phyloP scores from a whole-genome alignment of 2,888 invertebrate species.

The Amitus sp. region DNA sequence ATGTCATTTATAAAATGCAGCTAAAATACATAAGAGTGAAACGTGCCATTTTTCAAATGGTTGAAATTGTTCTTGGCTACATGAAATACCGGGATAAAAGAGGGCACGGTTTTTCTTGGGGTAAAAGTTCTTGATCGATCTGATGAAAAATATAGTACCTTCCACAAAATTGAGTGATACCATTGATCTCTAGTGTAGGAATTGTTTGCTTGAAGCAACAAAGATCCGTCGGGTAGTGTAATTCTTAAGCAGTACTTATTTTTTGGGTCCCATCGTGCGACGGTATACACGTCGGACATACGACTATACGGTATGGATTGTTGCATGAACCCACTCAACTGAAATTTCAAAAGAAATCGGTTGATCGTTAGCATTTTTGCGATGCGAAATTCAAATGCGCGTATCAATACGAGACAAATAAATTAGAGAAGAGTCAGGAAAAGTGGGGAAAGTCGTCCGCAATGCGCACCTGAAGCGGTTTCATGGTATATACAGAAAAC shows the following conservation, averaged over 20 bases:
- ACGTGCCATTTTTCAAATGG: no score
- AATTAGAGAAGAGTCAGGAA: no score
- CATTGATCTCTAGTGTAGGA: slow-evolving; percentile 85
- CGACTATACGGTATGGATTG: slow-evolving; percentile 75
- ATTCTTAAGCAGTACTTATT: slow-evolving; percentile 83
- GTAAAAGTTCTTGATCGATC: no score
- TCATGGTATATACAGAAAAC: no score
- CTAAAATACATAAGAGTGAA: no score
- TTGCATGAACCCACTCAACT: slow-evolving; percentile 76
- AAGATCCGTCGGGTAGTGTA: slow-evolving; percentile 79
- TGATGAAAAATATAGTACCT: slow-evolving; percentile 67
- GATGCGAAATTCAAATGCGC: neutral
- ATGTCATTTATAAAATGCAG: no score
- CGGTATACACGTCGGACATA: slow-evolving; percentile 82
- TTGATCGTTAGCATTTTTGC: no score
- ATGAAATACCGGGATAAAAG: no score
- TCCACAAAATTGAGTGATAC: slow-evolving; percentile 83
- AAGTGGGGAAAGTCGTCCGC: no score
- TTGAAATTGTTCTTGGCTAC: no score
- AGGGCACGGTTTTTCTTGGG: no score
- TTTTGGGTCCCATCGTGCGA: slow-evolving; percentile 82
- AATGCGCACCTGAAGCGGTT: no score
- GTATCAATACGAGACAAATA: neutral
- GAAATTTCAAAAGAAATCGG: slow-evolving; percentile 56
- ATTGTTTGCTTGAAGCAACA: slow-evolving; percentile 79